Percentiles rank a stretch among this genome's conserved stretches.
These are phyloP conservation scores for Epizoanthus illoricatus DNA, from an alignment of 92 coral and sea anemone genomes.

Conservation along the genomic window DNA sequence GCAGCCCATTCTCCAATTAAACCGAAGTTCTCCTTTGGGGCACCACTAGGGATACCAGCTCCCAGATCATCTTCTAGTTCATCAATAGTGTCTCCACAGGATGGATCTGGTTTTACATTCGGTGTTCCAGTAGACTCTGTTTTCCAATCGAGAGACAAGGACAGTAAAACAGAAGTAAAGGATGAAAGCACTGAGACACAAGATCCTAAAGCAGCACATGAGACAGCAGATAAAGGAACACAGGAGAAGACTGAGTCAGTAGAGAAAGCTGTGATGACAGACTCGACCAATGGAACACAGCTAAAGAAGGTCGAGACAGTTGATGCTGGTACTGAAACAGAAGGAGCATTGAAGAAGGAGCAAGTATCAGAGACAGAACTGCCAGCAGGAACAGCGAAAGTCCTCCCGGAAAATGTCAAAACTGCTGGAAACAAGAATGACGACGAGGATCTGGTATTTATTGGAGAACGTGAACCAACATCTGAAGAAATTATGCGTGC, in stretches of 20 bases:
- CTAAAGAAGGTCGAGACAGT: background rate
- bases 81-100: conserved; percentile 16
- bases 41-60: conserved; percentile 29
- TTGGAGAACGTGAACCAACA: conserved; percentile 51
- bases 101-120: conserved; percentile 10
- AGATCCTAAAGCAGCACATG: background rate
- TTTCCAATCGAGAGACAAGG: background rate
- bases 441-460: conserved; percentile 27
- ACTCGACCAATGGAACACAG: background rate
- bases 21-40: conserved; percentile 32
- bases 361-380: background rate
- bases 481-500: conserved; percentile 59
- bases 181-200: background rate
- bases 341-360: background rate
- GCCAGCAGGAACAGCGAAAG: conserved; percentile 12
- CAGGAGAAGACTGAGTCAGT: conserved; percentile 7
- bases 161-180: background rate
- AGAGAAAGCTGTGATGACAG: conserved; percentile 29
- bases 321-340: conserved; percentile 24
- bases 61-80: conserved; percentile 7
- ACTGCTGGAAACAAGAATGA: background rate
- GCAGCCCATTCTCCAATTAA: background rate
- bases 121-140: background rate
- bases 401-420: background rate
- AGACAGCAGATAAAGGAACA: background rate